Percentiles rank a stretch among this genome's conserved stretches.
Evolutionary conservation across 2,113 vertebrate species (phyloP).

Genomic region (Gambusia affinis): DNA sequence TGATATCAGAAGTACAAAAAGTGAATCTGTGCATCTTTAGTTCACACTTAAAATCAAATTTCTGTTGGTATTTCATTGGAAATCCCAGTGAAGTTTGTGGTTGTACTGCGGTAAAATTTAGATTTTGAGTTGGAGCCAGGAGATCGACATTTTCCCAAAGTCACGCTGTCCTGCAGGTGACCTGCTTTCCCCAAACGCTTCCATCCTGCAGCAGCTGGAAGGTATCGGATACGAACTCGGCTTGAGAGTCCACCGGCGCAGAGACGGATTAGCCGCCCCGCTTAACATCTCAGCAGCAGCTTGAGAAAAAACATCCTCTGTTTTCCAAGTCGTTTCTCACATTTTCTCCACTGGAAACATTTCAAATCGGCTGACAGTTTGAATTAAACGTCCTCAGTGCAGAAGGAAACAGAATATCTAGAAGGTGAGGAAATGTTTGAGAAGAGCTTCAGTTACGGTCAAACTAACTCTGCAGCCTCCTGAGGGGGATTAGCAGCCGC

Average conservation of each 20-base stretch:
- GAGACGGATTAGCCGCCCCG: not conserved
- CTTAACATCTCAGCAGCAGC: constrained; percentile 7
- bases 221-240: not conserved
- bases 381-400: not conserved
- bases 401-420: constrained; percentile 1
- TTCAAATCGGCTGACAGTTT: not conserved
- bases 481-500: constrained; percentile 60
- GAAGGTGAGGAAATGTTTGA: constrained; percentile 14
- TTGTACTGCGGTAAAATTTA: not conserved
- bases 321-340: constrained; percentile 30
- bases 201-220: constrained; percentile 5
- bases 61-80: not conserved
- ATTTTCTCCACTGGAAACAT: constrained; percentile 2
- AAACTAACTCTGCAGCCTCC: constrained; percentile 20
- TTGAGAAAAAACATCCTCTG: constrained; percentile 1
- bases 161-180: constrained; percentile 17
- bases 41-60: not conserved
- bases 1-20: no score
- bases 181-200: constrained; percentile 30
- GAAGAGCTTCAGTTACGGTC: constrained; percentile 25
- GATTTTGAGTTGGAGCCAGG: not conserved
- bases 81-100: not conserved
- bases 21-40: no score
- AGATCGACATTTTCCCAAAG: constrained; percentile 27
- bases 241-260: not conserved